A percentile compares a stretch with the other conserved stretches of the same genome.
phyloP scores from a whole-genome alignment of 2,113 vertebrate species.

The Macroglossus sobrinus region DNA sequence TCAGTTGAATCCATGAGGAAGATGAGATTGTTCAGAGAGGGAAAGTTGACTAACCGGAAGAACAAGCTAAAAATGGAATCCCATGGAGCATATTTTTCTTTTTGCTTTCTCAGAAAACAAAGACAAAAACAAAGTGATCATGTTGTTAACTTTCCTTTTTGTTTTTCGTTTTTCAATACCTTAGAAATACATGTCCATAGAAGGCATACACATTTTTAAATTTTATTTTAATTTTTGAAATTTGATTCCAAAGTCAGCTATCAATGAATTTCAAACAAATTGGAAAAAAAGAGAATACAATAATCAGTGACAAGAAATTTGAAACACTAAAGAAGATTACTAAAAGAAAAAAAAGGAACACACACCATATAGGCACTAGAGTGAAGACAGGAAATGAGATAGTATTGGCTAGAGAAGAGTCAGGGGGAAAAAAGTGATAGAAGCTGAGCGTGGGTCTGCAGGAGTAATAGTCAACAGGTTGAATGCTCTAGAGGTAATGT shows the following conservation, averaged over 20 bases:
- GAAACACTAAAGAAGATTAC: neutral
- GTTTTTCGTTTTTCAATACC: neutral
- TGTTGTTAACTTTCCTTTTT: neutral
- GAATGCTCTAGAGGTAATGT: neutral
- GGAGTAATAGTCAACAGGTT: neutral
- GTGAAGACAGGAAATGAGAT: neutral
- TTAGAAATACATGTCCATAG: neutral
- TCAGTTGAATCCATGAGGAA: neutral
- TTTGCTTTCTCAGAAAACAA: conserved; percentile 28
- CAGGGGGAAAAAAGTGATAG: neutral
- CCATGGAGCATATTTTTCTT: neutral
- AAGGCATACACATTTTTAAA: neutral
- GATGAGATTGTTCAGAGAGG: neutral
- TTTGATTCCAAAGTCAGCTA: neutral
- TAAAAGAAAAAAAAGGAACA: neutral
- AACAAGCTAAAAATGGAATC: neutral
- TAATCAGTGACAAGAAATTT: neutral
- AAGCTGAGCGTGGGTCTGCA: neutral
- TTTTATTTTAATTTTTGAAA: neutral
- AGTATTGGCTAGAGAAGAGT: neutral
- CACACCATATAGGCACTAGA: neutral
- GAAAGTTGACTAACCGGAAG: neutral
- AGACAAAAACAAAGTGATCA: neutral
- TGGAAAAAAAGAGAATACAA: neutral
- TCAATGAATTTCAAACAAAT: neutral